Conservation (phyloP, 2,113 vertebrate species). For the Marcusenius ussheri region DNA sequence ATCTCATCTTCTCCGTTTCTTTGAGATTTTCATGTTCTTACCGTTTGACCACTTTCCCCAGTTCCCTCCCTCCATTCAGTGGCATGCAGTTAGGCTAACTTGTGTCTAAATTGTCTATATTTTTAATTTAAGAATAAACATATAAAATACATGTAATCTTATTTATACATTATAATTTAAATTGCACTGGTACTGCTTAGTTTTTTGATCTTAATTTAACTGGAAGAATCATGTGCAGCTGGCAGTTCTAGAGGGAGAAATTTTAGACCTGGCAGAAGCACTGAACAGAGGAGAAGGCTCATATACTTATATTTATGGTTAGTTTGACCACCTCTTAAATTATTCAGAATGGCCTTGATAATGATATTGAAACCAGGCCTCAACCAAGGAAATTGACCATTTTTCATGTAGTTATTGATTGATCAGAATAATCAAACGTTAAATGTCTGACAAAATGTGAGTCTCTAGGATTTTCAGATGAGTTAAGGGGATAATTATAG, state of each 20-base stretch:
- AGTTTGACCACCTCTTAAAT: too few relatives aligned
- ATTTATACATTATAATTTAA: neutral
- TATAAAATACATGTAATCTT: neutral
- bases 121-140: neutral
- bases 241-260: neutral
- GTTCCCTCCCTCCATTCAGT: neutral
- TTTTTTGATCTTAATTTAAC: neutral
- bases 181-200: neutral
- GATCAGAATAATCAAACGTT: neutral
- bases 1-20: neutral
- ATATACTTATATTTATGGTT: neutral
- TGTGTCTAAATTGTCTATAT: neutral
- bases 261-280: neutral
- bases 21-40: neutral
- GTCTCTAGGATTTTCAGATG: too few relatives aligned
- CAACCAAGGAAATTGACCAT: neutral
- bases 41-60: neutral
- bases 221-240: neutral
- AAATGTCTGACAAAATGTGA: neutral
- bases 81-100: neutral
- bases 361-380: too few relatives aligned
- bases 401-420: neutral
- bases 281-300: neutral
- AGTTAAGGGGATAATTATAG: too few relatives aligned
- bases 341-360: too few relatives aligned